A percentile compares a stretch with the other conserved stretches of the same genome.
These are phyloP conservation scores for Arge pagana DNA, from an alignment of 2,888 invertebrate species.

Conservation along the genomic window DNA sequence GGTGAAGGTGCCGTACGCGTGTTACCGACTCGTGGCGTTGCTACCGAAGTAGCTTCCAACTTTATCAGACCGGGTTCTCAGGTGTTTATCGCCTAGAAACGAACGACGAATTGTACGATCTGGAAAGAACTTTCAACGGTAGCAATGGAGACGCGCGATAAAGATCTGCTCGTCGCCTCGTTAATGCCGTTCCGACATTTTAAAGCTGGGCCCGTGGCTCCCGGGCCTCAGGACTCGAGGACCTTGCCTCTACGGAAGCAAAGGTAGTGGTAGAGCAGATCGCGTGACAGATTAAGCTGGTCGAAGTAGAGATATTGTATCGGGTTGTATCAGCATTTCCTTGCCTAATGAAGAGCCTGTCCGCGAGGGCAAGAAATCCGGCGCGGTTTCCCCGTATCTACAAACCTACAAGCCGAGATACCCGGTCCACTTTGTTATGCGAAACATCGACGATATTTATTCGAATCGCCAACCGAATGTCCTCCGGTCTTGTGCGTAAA, in stretches of 20 bases:
- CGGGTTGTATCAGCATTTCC: conserved; percentile 11
- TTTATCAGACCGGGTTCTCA: no score
- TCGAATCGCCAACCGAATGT: no score
- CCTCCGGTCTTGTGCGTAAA: no score
- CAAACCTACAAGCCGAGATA: not conserved
- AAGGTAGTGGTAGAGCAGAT: conserved; percentile 15
- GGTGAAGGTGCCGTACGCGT: no score
- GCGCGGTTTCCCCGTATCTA: conserved; percentile 1
- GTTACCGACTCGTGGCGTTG: no score
- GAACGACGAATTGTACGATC: no score
- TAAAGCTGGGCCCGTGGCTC: conserved; percentile 2
- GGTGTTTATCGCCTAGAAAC: no score
- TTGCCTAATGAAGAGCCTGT: conserved; percentile 15
- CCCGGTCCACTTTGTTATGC: no score
- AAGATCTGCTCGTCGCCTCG: conserved; percentile 21
- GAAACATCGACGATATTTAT: no score
- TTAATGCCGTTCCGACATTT: conserved; percentile 18
- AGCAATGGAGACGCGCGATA: conserved; percentile 17
- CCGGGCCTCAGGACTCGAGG: conserved; percentile 4
- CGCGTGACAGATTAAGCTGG: conserved; percentile 18
- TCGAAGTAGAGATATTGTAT: conserved; percentile 12
- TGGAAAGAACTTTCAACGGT: conserved; percentile 16
- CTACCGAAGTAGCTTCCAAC: no score
- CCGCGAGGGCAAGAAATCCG: not conserved
- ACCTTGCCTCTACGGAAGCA: not conserved